Evolutionary conservation across 2,888 invertebrate genomes (phyloP), one percentile per base, ranked within the genome.

Genomic region (Hermaeophaga mercurialis): DNA sequence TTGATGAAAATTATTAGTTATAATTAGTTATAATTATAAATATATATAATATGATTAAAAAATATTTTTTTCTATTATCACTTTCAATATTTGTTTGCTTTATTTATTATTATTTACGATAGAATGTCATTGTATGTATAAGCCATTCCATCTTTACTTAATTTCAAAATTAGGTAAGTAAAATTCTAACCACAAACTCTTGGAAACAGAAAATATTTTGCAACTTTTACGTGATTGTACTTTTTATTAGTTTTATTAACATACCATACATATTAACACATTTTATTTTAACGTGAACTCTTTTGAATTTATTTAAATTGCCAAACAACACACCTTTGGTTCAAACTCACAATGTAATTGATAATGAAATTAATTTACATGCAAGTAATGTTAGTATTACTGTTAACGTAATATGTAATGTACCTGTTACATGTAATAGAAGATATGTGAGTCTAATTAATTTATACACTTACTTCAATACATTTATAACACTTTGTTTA

Each of bases 131-230:
- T n/a, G n/a, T n/a, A n/a, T n/a, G n/a, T n/a, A n/a, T n/a, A n/a
- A n/a, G n/a, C n/a, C n/a, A n/a, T n/a, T n/a, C n/a, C n/a, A n/a
- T n/a, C n/a, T n/a, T n/a, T n/a, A n/a, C n/a, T n/a, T n/a, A n/a
- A n/a, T n/a, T n/a, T n/a, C n/a, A n/a, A n/a, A n/a, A 31, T 15
- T 1, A 36, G 36, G 36, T 36, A 36, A 36, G 8, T 36, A 36
- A 36, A 36, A 36, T 36, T 36, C 36, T 17, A 9, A 9, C 14
- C 36, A 7, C 36, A 36, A 28, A 14, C 36, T 15, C 9, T 36
- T 36, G 36, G 3, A 14, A 36, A 36, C 36, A 36, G 31, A 36
- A 36, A 36, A 36, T 36, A 36, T 36, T 36, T 36, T 36, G 36
- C 36, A 2, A 36, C 5, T 12, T 33, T 33, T 15, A 36, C 36